phyloP scores from a whole-genome alignment of 1,140 invertebrate species.

The Hyposmocoma kahamanoa region DNA sequence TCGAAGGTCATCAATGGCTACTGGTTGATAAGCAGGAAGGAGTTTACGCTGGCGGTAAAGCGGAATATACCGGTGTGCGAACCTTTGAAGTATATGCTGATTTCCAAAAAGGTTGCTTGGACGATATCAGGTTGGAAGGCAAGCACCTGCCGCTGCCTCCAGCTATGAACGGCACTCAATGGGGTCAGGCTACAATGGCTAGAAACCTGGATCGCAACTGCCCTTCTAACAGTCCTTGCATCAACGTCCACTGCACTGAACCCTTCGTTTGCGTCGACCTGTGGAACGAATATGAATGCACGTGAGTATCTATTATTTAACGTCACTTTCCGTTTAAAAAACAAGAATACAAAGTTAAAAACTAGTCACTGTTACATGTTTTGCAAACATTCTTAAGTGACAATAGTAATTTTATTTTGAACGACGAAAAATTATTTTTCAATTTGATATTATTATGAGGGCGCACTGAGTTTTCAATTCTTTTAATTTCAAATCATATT shows the following conservation, averaged over 20 bases:
- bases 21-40: constrained; percentile 95
- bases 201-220: constrained; percentile 93
- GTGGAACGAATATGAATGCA: constrained; percentile 98
- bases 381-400: constrained; percentile 5
- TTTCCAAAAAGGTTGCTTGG: constrained; percentile 86
- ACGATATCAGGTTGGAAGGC: constrained; percentile 87
- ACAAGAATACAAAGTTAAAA: too few species aligned
- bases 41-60: constrained; percentile 95
- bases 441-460: constrained; percentile 19
- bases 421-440: constrained; percentile 6
- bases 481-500: too few species aligned
- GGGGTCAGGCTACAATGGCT: constrained; percentile 94
- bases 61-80: constrained; percentile 92
- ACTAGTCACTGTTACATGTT: too few species aligned
- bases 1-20: constrained; percentile 93
- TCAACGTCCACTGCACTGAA: constrained; percentile 91
- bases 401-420: constrained; percentile 7
- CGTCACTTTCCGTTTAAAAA: not conserved
- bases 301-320: constrained; percentile 80
- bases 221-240: constrained; percentile 94
- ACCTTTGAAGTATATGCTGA: constrained; percentile 97
- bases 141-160: constrained; percentile 93
- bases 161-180: constrained; percentile 95
- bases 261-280: constrained; percentile 97
- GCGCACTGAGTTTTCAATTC: constrained; percentile 52